A percentile compares a stretch with the other conserved stretches of the same genome.
These are phyloP conservation scores for Anser brachyrhynchus DNA, from an alignment of 2,113 vertebrate species.

Conservation along the genomic window DNA sequence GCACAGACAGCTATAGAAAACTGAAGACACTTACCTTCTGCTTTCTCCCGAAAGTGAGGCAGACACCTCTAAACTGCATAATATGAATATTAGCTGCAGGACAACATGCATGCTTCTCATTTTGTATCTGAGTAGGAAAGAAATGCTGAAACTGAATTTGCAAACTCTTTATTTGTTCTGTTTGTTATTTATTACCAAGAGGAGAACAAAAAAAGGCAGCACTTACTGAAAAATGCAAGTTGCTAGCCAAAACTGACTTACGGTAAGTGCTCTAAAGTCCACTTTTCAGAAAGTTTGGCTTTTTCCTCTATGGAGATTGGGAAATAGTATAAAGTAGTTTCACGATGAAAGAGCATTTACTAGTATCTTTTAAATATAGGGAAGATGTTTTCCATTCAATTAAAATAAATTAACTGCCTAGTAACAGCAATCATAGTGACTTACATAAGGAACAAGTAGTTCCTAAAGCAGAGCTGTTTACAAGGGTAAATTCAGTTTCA, in stretches of 20 bases:
- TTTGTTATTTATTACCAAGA: conserved; percentile 62
- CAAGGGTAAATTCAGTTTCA: neutral
- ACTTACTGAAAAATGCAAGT: neutral
- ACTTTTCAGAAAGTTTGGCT: neutral
- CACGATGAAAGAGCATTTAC: neutral
- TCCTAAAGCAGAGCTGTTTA: conserved; percentile 2
- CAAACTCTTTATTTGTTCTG: neutral
- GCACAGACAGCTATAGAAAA: neutral
- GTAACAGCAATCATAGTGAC: neutral
- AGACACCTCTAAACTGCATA: conserved; percentile 18
- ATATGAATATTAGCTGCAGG: neutral
- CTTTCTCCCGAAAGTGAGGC: neutral
- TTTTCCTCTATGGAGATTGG: neutral
- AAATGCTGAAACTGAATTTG: neutral
- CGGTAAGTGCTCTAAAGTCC: conserved; percentile 27
- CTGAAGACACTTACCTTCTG: conserved; percentile 62
- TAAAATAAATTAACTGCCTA: neutral
- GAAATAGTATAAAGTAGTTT: neutral
- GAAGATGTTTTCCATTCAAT: neutral
- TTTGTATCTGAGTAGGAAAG: neutral
- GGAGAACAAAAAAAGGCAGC: neutral
- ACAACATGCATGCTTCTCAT: neutral
- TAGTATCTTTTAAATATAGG: neutral
- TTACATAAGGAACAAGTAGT: neutral
- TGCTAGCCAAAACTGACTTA: neutral